Percentiles rank a stretch among this genome's conserved stretches.
phyloP scores from a whole-genome alignment of 2,797 vertebrate species.

The Schizopygopsis malacanthus region DNA sequence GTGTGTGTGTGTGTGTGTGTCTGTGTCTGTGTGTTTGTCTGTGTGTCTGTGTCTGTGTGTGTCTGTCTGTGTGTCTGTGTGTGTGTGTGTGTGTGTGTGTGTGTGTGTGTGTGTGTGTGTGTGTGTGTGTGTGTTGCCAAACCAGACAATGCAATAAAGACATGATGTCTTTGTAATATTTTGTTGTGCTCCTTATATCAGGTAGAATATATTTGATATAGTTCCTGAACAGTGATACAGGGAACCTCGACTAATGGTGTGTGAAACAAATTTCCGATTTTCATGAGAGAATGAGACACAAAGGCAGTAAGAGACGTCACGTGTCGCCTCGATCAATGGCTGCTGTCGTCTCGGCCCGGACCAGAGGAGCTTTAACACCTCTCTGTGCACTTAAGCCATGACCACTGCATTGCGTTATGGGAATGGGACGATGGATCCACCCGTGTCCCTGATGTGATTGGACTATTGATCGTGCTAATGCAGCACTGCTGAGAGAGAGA shows the following conservation, averaged over 20 bases:
- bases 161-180: background rate
- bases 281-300: conserved; percentile 55
- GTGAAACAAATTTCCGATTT: background rate
- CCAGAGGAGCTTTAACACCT: conserved; percentile 84
- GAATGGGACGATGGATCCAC: conserved; percentile 83
- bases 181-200: background rate
- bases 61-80: no score
- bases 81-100: no score
- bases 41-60: background rate
- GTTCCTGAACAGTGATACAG: background rate
- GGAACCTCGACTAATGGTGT: background rate
- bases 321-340: conserved; percentile 82
- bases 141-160: background rate
- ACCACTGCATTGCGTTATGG: conserved; percentile 84
- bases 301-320: conserved; percentile 75
- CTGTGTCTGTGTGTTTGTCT: no score
- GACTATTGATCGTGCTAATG: conserved; percentile 86
- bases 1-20: no score
- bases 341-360: conserved; percentile 75
- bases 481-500: conserved; percentile 78
- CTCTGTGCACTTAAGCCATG: conserved; percentile 83
- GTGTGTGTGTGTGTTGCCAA: background rate
- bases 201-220: background rate
- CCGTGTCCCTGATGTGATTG: conserved; percentile 83
- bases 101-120: no score